These are phyloP conservation scores for Achlya flavicornis DNA, from an alignment of 2,888 invertebrate species.

Conservation along the genomic window DNA sequence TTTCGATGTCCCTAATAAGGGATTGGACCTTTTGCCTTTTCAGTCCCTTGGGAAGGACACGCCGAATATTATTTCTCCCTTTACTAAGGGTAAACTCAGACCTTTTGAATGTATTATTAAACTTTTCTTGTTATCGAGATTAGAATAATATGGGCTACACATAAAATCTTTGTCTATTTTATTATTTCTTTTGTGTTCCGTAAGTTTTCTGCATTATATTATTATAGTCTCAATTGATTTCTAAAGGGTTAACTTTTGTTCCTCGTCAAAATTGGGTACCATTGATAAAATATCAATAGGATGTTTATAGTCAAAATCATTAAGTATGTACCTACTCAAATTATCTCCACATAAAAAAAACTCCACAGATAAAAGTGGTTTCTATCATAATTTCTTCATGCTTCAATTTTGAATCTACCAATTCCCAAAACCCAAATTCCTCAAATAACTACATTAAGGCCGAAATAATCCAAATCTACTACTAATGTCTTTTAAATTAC, in stretches of 20 bases:
- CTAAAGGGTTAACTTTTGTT: slow-evolving; percentile 10
- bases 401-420: no score
- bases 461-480: background rate
- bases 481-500: slow-evolving; percentile 67
- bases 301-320: background rate
- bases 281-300: background rate
- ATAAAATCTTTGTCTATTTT: slow-evolving; percentile 50
- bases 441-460: background rate
- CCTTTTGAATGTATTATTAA: slow-evolving; percentile 72
- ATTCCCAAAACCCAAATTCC: no score
- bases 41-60: slow-evolving; percentile 60
- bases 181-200: slow-evolving; percentile 30
- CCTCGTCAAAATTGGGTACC: slow-evolving; percentile 21
- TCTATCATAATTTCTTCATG: no score
- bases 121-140: slow-evolving; percentile 71
- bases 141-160: slow-evolving; percentile 58
- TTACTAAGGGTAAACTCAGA: slow-evolving; percentile 58
- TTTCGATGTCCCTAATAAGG: slow-evolving; percentile 61
- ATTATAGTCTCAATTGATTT: slow-evolving; percentile 16
- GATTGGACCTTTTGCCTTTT: slow-evolving; percentile 72
- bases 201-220: slow-evolving; percentile 16
- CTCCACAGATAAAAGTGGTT: no score
- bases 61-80: slow-evolving; percentile 69
- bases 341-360: no score
- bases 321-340: background rate